Evolutionary conservation across 2,888 invertebrate species (phyloP).

Genomic region (Cryptocephalus moraei): DNA sequence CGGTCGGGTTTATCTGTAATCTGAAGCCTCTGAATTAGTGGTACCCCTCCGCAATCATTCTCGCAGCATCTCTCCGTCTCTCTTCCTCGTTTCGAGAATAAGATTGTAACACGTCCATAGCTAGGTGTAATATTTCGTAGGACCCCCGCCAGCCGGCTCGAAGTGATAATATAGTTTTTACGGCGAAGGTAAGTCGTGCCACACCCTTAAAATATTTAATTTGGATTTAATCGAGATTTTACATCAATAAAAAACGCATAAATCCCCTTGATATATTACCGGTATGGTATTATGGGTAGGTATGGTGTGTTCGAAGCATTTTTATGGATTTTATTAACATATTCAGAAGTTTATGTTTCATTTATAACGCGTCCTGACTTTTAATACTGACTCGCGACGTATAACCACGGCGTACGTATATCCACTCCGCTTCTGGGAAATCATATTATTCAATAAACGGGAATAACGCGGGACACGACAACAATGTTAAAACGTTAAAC

Average conservation of each 20-base stretch:
- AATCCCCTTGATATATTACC: slow-evolving; percentile 29
- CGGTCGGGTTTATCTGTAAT: slow-evolving; percentile 12
- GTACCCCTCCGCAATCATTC: slow-evolving; percentile 17
- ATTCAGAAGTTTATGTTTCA: slow-evolving; percentile 17
- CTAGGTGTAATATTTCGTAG: slow-evolving; percentile 28
- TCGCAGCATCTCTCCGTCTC: slow-evolving; percentile 1
- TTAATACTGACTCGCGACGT: no score
- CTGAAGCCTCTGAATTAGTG: slow-evolving; percentile 19
- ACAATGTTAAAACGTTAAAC: no score
- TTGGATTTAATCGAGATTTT: slow-evolving; percentile 36
- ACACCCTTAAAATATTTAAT: slow-evolving; percentile 20
- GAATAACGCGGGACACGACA: no score
- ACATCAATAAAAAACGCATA: slow-evolving; percentile 36
- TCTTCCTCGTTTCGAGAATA: no score
- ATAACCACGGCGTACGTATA: no score
- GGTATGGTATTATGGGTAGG: no score
- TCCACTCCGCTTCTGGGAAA: no score
- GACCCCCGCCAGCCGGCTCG: slow-evolving; percentile 29
- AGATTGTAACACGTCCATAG: no score
- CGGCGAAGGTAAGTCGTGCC: slow-evolving; percentile 10
- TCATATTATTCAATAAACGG: no score
- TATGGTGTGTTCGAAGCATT: slow-evolving; percentile 3
- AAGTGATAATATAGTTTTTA: slow-evolving; percentile 38
- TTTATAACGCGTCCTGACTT: slow-evolving; percentile 10
- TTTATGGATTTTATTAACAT: slow-evolving; percentile 17